Conservation (phyloP, 2,888 invertebrate species). For the Rhagonycha fulva region DNA sequence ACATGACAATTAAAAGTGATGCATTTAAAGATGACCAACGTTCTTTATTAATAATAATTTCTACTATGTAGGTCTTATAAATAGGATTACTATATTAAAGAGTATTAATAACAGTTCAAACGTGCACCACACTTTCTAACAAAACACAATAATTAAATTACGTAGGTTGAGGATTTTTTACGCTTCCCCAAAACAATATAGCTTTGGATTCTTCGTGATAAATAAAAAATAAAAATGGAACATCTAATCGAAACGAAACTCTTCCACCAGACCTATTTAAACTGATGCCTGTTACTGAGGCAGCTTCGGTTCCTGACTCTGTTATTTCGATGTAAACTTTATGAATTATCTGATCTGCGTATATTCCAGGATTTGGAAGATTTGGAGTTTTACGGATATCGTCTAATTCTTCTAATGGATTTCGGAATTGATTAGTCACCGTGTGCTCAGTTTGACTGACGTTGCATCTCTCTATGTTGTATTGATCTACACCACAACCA, state of each 20-base stretch:
- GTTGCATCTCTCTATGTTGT: constrained; percentile 35
- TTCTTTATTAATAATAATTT: not conserved
- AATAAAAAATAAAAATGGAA: constrained; percentile 77
- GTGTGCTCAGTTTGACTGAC: not conserved
- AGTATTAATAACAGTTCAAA: not conserved
- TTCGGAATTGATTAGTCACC: not conserved
- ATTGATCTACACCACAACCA: constrained; percentile 21
- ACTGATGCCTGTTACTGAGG: constrained; percentile 65
- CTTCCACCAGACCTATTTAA: constrained; percentile 62
- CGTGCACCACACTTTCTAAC: constrained; percentile 4
- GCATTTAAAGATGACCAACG: not conserved
- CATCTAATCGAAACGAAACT: constrained; percentile 62
- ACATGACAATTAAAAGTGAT: no score
- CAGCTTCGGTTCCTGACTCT: constrained; percentile 74
- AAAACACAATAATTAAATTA: not conserved
- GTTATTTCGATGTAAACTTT: constrained; percentile 67
- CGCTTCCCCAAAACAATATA: constrained; percentile 72
- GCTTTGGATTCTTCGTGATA: constrained; percentile 68
- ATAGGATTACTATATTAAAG: not conserved
- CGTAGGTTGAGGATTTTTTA: constrained; percentile 60
- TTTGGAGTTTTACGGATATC: constrained; percentile 43
- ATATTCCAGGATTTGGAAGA: constrained; percentile 63
- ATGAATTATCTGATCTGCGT: constrained; percentile 67
- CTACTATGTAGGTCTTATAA: not conserved
- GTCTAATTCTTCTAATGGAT: constrained; percentile 42